Percentiles rank a stretch among this genome's conserved stretches.
Conservation (phyloP, 2,888 invertebrate species). For the Hyles lineata region DNA sequence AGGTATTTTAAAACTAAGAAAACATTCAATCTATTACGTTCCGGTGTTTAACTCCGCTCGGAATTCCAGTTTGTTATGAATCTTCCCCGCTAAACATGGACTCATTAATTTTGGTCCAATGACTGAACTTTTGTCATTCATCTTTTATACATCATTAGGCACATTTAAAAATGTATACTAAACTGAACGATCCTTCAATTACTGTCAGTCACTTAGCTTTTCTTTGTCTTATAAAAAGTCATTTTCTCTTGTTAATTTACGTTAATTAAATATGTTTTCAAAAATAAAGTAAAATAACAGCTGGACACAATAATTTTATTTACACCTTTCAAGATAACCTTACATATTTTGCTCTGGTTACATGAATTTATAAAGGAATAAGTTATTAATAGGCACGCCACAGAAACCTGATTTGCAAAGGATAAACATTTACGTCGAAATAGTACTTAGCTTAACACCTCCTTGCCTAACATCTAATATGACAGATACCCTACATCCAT, state of each 20-base stretch:
- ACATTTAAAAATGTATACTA: neutral
- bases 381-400: no score
- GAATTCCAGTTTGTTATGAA: constrained; percentile 20
- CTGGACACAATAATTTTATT: neutral
- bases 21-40: constrained; percentile 59
- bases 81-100: constrained; percentile 29
- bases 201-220: neutral
- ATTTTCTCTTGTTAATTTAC: neutral
- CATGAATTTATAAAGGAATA: no score
- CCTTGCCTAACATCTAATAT: neutral
- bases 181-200: constrained; percentile 32
- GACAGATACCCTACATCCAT: constrained; percentile 29
- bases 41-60: constrained; percentile 38
- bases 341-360: no score
- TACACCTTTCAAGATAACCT: no score
- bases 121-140: constrained; percentile 6
- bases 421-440: no score
- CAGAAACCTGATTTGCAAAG: no score
- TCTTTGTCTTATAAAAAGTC: neutral
- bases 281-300: neutral
- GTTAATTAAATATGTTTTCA: no score
- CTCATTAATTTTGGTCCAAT: constrained; percentile 34
- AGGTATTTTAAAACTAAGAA: constrained; percentile 73
- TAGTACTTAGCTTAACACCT: neutral
- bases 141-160: constrained; percentile 30